phyloP scores from a whole-genome alignment of 2,888 invertebrate species.

The Tenodera sinensis region DNA sequence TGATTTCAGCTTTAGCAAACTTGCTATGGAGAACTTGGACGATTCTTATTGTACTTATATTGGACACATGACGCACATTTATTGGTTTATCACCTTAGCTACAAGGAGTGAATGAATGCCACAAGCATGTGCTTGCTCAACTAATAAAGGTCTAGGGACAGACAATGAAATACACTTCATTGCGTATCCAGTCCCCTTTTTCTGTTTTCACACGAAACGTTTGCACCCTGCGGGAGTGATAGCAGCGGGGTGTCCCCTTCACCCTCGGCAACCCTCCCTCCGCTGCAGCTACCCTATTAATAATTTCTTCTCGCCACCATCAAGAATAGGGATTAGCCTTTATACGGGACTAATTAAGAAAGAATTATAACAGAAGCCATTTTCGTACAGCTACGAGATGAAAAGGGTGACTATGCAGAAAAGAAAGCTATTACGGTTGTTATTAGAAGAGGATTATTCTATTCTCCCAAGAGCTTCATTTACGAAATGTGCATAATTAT shows the following conservation, averaged over 20 bases:
- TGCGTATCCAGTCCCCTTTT: background rate
- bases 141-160: background rate
- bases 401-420: background rate
- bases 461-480: background rate
- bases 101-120: too few relatives aligned
- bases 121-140: background rate
- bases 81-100: too few relatives aligned
- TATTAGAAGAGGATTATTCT: background rate
- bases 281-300: background rate
- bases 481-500: background rate
- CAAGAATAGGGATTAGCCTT: background rate
- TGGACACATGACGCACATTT: too few relatives aligned
- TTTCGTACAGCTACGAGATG: background rate
- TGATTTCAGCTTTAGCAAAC: too few relatives aligned
- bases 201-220: background rate
- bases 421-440: background rate
- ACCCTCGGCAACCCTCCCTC: background rate
- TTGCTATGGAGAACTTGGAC: too few relatives aligned
- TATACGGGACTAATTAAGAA: slow-evolving; percentile 8
- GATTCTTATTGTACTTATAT: too few relatives aligned
- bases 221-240: background rate
- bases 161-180: background rate
- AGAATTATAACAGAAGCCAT: slow-evolving; percentile 7
- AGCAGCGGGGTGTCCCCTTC: background rate
- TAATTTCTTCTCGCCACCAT: background rate